Base-by-base conservation (phyloP, 2,888 invertebrate species). In the Amphipyra tragopoginis region DNA sequence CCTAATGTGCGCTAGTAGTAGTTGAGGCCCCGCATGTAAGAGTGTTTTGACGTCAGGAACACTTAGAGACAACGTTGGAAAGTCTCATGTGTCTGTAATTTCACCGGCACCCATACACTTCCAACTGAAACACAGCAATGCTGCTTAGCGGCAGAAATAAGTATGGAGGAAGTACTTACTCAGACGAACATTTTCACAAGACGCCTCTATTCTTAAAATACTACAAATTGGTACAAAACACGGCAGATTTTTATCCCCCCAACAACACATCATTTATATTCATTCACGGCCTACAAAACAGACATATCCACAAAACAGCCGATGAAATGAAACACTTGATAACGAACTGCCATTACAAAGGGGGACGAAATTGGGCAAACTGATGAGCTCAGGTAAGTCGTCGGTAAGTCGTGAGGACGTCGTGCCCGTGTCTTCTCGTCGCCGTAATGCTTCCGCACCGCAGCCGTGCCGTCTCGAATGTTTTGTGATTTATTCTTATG, bases 401-500 rank as follows among this genome's bases (percentile, higher is more conserved):
- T 44, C 34, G 21, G 34, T 48, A 40, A 7, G 39, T 40, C 45
- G 26, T 44, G 44, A 21, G 26, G n/a, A 21, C n/a, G 33, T 43
- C 33, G 36, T 53, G 1, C n/a, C n/a, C 2, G 33, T 49, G 34
- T 49, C 39, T 38, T 54, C 39, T 15, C 42, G 47, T 15, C 21
- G 40, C 52, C 51, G 45, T 50, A 21, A 14, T 44, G 65, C 11
- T 45, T 40, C 52, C 57, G 54, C 26, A 8, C 34, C 56, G 14
- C 55, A 55, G 29, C 42, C 58, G 21, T 48, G 48, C 15, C 58
- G 10, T 38, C 64, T 61, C 55, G 64, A 64, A 65, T 65, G 65
- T 72, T 59, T 29, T 21, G 33, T 74, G 73, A 77, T 82, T 82
- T 81, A 80, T 77, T 64, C 59, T 52, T 65, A 66, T 54, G 72